Conservation (phyloP, 2,888 invertebrate genomes). For the Amphipyra berbera region DNA sequence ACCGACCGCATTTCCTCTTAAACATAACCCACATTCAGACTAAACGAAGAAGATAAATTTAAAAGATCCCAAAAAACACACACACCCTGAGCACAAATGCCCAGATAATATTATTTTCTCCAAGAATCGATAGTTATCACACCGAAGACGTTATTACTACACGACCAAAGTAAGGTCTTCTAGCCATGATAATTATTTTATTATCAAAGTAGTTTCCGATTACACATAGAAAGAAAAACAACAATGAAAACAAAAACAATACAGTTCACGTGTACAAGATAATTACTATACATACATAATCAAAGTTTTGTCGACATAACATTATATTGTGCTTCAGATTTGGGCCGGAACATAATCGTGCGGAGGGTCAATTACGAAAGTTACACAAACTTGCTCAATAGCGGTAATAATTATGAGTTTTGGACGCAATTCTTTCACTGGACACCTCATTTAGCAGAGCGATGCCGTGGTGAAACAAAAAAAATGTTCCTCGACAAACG, state of each 20-base stretch:
- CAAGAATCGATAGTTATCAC: too few relatives aligned
- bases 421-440: constrained; percentile 19
- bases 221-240: constrained; percentile 24
- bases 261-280: constrained; percentile 27
- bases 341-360: constrained; percentile 76
- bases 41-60: too few relatives aligned
- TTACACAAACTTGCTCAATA: constrained; percentile 62
- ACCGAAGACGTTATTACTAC: too few relatives aligned
- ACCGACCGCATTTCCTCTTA: too few relatives aligned
- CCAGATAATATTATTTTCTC: too few relatives aligned
- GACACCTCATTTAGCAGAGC: constrained; percentile 29
- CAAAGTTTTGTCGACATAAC: constrained; percentile 49
- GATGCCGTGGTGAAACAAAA: constrained; percentile 27
- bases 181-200: not conserved
- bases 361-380: constrained; percentile 59
- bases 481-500: constrained; percentile 14
- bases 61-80: too few relatives aligned
- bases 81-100: too few relatives aligned
- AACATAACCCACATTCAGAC: too few relatives aligned
- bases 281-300: constrained; percentile 32
- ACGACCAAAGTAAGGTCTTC: too few relatives aligned
- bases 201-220: constrained; percentile 14
- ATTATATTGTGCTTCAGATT: constrained; percentile 64
- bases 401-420: constrained; percentile 51
- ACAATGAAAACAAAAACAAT: constrained; percentile 51